phyloP scores from a whole-genome alignment of 2,797 vertebrate species.

The Loris lydekkerianus region DNA sequence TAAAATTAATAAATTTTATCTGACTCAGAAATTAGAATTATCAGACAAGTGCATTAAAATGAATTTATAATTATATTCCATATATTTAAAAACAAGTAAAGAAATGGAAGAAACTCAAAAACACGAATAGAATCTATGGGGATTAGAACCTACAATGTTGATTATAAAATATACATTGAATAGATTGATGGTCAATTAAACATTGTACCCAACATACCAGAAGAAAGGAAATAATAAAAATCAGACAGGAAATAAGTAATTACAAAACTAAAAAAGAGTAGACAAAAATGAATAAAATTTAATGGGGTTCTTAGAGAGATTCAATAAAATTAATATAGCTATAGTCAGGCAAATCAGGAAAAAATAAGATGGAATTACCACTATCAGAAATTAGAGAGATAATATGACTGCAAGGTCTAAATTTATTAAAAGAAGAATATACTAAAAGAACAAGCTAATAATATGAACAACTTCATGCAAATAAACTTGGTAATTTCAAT shows the following conservation, averaged over 20 bases:
- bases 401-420: neutral
- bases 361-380: neutral
- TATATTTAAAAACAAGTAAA: neutral
- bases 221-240: neutral
- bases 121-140: neutral
- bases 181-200: neutral
- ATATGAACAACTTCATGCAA: neutral
- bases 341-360: neutral
- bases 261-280: neutral
- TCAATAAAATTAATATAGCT: neutral
- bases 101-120: neutral
- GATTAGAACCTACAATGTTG: neutral
- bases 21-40: neutral
- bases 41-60: neutral
- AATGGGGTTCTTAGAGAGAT: neutral
- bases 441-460: neutral
- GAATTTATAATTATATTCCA: neutral
- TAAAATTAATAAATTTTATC: neutral
- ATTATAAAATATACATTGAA: neutral
- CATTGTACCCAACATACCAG: neutral
- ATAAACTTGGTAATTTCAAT: neutral
- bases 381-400: neutral
- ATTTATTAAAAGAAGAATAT: neutral
- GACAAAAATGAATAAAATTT: neutral
- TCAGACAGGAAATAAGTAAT: neutral